Base-by-base conservation (phyloP, 2,888 invertebrate species). In the Eupithecia vulgata region DNA sequence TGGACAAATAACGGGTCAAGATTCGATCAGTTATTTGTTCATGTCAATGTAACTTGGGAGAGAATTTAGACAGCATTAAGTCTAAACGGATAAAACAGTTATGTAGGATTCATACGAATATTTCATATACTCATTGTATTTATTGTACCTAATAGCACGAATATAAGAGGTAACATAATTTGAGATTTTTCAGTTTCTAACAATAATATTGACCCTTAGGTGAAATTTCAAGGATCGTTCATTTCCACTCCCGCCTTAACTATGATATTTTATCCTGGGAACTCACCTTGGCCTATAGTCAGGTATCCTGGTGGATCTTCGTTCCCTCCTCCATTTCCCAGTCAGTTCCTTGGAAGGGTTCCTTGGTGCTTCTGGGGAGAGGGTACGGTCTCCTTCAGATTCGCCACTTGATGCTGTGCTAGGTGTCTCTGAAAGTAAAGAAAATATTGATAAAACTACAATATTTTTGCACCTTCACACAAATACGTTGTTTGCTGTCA, bases 261-360 rank as follows among this genome's bases (percentile, higher is more conserved):
- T 62, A 35, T 35, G 12, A n/a, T 64, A 37, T 64, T 35, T 12
- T 35, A 10, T 17, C 21, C 62, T 37, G 62, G 62, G 37, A n/a
- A 21, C 68, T 71, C 81, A 95, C 95, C 91, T 93, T 25, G 94
- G 93, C 77, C 93, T 91, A 70, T 94, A 95, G 64, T 95, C 95
- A 13, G 95, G 95, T 66, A 93, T 79, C 15, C 95, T 86, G 7
- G 94, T 91, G 1, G 95, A 92, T 35, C 96, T 95, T 57, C 97
- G 95, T 79, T 97, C 97, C 68, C 96, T 95, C 76, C 96, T 95
- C 97, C 97, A 97, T 90, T 96, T 96, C 70, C 96, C 95, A 10
- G 96, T 96, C 78, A 96, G 89, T 82, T 96, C 96, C 87, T 96
- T 96, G 13, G 75, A 75, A 45, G 75, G 72, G 72, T 75, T 70